A percentile compares a stretch with the other conserved stretches of the same genome.
Evolutionary conservation across 1,140 invertebrate species (phyloP).

Genomic region (Melipona quadrifasciata): DNA sequence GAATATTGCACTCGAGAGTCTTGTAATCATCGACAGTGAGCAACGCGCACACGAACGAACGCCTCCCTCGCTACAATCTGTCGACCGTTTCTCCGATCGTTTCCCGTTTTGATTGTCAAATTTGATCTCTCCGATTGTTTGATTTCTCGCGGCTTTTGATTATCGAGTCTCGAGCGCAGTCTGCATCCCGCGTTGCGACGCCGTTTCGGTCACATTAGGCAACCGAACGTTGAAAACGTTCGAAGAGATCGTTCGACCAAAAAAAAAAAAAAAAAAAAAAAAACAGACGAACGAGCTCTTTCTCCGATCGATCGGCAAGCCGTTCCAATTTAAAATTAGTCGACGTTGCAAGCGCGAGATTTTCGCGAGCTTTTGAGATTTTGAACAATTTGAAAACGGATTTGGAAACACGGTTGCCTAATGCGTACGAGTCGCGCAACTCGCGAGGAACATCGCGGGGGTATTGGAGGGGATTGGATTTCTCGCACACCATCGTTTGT

Average conservation of each 20-base stretch:
- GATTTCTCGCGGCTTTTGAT: neutral
- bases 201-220: neutral
- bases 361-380: too few relatives aligned
- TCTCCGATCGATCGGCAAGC: too few relatives aligned
- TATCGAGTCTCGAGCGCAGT: conserved; percentile 35
- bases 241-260: too few relatives aligned
- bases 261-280: too few relatives aligned
- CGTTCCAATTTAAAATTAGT: too few relatives aligned
- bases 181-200: neutral
- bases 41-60: neutral
- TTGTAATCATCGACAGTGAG: neutral
- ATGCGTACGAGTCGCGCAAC: neutral
- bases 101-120: conserved; percentile 50
- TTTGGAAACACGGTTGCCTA: too few relatives aligned
- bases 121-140: conserved; percentile 5
- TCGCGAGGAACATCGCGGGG: neutral
- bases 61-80: too few relatives aligned
- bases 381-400: too few relatives aligned
- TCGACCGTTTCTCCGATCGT: neutral
- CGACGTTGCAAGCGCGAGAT: too few relatives aligned
- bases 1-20: conserved; percentile 41
- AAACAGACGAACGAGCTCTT: too few relatives aligned
- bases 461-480: neutral
- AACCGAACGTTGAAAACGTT: neutral
- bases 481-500: conserved; percentile 44